Evolutionary conservation across 2,797 vertebrate species (phyloP).

Genomic region (Hoplostethus atlanticus): DNA sequence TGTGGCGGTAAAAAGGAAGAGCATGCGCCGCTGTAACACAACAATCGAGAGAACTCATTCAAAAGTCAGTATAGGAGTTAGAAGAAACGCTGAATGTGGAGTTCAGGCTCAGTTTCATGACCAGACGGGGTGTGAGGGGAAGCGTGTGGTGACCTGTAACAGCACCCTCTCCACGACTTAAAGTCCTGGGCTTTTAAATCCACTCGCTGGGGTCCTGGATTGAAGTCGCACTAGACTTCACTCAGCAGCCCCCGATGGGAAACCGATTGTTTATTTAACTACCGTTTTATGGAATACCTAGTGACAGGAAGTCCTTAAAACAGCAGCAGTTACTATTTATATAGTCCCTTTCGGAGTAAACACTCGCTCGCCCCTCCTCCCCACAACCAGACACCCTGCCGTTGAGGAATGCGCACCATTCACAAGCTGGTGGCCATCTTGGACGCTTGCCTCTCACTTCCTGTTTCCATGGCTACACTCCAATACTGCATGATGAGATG

Average conservation of each 20-base stretch:
- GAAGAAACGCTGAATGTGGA: neutral
- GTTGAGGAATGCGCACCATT: constrained; percentile 86
- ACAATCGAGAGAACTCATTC: constrained; percentile 38
- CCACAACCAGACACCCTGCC: constrained; percentile 73
- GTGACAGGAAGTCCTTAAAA: constrained; percentile 88
- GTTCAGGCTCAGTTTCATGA: constrained; percentile 53
- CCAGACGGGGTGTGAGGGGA: constrained; percentile 72
- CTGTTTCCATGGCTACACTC: constrained; percentile 85
- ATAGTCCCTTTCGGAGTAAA: constrained; percentile 85
- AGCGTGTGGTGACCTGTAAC: constrained; percentile 82
- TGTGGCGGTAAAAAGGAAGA: constrained; percentile 13
- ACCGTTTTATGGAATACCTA: constrained; percentile 85
- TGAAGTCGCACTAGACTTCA: constrained; percentile 68
- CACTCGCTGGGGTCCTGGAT: constrained; percentile 66
- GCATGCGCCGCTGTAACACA: constrained; percentile 36
- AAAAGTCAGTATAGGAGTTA: constrained; percentile 44
- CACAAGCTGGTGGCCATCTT: constrained; percentile 87
- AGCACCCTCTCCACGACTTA: constrained; percentile 65
- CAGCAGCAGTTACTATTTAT: constrained; percentile 88
- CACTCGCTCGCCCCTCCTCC: constrained; percentile 71
- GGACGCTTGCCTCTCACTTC: constrained; percentile 84
- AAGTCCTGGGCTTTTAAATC: constrained; percentile 74
- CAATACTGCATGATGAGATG: constrained; percentile 53
- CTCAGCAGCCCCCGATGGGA: constrained; percentile 70
- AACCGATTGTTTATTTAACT: constrained; percentile 86